Evolutionary conservation across 2,113 vertebrate species (phyloP).

Genomic region (Chascanopsetta lugubris): DNA sequence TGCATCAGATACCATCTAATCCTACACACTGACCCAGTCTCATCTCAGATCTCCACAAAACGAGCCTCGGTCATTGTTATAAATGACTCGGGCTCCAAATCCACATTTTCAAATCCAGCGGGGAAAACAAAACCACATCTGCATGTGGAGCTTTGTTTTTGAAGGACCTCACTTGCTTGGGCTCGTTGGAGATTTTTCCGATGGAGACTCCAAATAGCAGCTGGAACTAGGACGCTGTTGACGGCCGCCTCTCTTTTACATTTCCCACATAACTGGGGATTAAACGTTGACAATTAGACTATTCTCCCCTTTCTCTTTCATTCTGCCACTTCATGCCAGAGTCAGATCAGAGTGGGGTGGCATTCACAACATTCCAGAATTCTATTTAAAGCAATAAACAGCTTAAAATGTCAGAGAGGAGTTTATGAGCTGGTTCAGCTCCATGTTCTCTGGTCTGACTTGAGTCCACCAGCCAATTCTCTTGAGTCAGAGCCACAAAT

Average conservation of each 20-base stretch:
- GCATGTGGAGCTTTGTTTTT: not conserved
- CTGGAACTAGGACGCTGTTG: not conserved
- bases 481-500: not conserved
- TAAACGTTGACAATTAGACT: conserved; percentile 19
- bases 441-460: not conserved
- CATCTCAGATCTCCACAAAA: not conserved
- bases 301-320: not conserved
- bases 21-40: too few species aligned
- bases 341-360: not conserved
- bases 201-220: not conserved
- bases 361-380: not conserved
- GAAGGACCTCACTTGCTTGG: conserved; percentile 2
- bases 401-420: not conserved
- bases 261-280: conserved; percentile 30
- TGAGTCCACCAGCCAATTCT: conserved; percentile 6
- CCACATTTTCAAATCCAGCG: not conserved
- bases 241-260: not conserved
- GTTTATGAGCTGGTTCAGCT: not conserved
- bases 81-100: not conserved
- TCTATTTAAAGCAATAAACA: not conserved
- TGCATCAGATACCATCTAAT: too few species aligned
- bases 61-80: not conserved
- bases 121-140: not conserved
- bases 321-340: not conserved
- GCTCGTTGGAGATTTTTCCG: not conserved